A percentile compares a stretch with the other conserved stretches of the same genome.
Evolutionary conservation across 2,888 invertebrate species (phyloP).

Genomic region (Callyntrura sp.): DNA sequence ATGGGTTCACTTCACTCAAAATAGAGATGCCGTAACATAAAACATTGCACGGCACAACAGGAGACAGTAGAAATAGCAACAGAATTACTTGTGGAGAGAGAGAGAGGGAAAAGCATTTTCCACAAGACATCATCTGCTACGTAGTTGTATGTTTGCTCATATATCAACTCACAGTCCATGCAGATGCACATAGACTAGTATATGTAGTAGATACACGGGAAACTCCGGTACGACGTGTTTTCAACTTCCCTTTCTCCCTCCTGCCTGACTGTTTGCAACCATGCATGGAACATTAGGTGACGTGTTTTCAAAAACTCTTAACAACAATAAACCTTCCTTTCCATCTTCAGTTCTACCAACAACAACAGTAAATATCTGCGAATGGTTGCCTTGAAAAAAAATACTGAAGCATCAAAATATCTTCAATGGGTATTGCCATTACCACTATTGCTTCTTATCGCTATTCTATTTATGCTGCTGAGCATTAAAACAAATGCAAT

Average conservation of each 20-base stretch:
- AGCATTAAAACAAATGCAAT: too few species aligned
- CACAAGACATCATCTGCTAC: neutral
- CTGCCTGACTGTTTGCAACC: constrained; percentile 63
- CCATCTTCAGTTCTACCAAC: constrained; percentile 14
- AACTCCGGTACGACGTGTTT: constrained; percentile 66
- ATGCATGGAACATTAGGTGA: constrained; percentile 82
- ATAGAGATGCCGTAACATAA: constrained; percentile 27
- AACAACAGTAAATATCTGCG: neutral
- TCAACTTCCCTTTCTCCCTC: constrained; percentile 31
- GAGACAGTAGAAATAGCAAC: constrained; percentile 4
- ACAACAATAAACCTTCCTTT: constrained; percentile 64
- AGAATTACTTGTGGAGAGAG: too few species aligned
- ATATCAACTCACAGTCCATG: too few species aligned
- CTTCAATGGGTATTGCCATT: constrained; percentile 4
- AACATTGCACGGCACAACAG: too few species aligned
- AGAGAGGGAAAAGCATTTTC: constrained; percentile 36
- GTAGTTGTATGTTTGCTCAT: neutral
- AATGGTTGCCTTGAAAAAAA: neutral
- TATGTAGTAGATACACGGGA: constrained; percentile 33
- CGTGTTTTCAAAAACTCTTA: constrained; percentile 75
- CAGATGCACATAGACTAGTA: too few species aligned
- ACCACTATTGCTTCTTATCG: too few species aligned
- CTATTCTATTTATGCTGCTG: too few species aligned
- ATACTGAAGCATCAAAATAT: neutral
- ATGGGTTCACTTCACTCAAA: constrained; percentile 66